Evolutionary conservation across 1,140 invertebrate species (phyloP).

Genomic region (Eulimnadia texana): DNA sequence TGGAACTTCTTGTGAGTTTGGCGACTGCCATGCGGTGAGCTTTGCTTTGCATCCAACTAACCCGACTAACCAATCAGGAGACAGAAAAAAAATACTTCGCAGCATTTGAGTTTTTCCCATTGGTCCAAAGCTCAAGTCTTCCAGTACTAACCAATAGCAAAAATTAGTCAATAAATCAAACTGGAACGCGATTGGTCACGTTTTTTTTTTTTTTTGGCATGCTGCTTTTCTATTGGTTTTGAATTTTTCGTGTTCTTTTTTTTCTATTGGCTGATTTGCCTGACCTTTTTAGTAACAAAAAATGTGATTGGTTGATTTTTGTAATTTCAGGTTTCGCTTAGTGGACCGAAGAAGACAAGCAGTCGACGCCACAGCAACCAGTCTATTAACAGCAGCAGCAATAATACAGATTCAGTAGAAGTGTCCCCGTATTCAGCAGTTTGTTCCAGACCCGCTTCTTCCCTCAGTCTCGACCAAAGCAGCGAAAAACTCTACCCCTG

Average conservation of each 20-base stretch:
- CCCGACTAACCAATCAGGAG: no score
- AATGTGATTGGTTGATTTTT: neutral
- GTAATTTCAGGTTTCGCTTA: constrained; percentile 27
- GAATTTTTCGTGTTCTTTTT: neutral
- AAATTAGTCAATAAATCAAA: no score
- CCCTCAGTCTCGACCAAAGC: constrained; percentile 36
- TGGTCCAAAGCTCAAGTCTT: no score
- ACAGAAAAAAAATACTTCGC: no score
- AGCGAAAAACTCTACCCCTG: constrained; percentile 42
- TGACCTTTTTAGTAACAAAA: neutral
- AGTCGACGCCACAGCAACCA: neutral
- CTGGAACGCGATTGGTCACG: no score
- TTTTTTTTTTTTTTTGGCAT: no score
- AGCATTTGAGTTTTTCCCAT: no score
- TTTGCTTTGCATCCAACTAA: constrained; percentile 24
- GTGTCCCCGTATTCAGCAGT: neutral
- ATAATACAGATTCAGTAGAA: neutral
- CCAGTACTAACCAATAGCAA: no score
- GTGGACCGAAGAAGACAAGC: constrained; percentile 21
- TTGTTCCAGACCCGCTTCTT: constrained; percentile 9
- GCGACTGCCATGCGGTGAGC: neutral
- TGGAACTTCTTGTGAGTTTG: neutral
- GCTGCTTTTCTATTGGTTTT: no score
- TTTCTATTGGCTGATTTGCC: constrained; percentile 19
- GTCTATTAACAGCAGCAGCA: neutral